Conservation (phyloP, 1,140 invertebrate genomes). For the Drosophila nigrodunni region DNA sequence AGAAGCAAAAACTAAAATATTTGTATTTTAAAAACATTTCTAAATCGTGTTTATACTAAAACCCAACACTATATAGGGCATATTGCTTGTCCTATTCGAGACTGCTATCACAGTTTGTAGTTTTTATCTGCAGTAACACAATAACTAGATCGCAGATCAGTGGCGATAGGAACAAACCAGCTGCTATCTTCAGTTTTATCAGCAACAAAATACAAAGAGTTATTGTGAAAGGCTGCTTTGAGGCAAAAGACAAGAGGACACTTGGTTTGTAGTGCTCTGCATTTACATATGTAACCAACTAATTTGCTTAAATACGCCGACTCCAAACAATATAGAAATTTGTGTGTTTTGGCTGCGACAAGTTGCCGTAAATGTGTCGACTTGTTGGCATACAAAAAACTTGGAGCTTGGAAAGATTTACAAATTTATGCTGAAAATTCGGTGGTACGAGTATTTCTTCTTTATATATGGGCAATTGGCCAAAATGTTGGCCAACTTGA, state of each 20-base stretch:
- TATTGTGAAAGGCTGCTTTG: conserved; percentile 59
- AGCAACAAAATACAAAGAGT: conserved; percentile 11
- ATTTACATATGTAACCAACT: conserved; percentile 55
- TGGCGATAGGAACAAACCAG: background rate
- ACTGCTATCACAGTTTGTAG: no score
- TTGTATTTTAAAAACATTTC: no score
- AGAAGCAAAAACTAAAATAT: no score
- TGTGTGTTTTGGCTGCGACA: conserved; percentile 47
- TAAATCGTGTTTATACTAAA: no score
- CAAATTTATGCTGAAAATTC: conserved; percentile 70
- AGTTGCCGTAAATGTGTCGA: conserved; percentile 61
- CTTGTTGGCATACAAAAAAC: conserved; percentile 29
- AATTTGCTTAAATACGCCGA: conserved; percentile 66
- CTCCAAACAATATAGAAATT: conserved; percentile 30
- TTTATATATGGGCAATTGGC: conserved; percentile 74
- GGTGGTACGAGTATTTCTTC: conserved; percentile 44
- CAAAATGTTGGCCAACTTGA: conserved; percentile 69
- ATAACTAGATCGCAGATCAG: no score
- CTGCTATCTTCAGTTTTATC: conserved; percentile 66
- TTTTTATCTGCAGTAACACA: no score
- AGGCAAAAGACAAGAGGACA: background rate
- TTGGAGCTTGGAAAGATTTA: conserved; percentile 60
- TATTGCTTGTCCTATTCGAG: no score
- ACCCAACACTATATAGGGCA: no score
- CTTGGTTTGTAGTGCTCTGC: background rate